Conservation (phyloP, 2,888 invertebrate genomes). For the Drosophila austrosaltans region DNA sequence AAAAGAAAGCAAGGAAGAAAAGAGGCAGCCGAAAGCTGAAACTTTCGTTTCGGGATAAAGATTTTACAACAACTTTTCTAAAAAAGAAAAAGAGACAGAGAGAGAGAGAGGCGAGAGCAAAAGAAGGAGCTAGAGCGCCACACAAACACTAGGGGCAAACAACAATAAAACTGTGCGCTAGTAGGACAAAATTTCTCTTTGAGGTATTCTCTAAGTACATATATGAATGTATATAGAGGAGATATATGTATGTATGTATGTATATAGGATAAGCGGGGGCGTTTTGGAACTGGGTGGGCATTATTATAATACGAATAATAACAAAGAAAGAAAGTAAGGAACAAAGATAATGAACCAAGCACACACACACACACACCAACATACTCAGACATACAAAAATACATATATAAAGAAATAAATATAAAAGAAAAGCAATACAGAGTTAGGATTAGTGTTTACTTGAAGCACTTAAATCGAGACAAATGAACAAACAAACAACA, state of each 20-base stretch:
- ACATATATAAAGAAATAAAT: constrained; percentile 12
- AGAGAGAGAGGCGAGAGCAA: background rate
- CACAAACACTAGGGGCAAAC: constrained; percentile 3
- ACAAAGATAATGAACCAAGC: constrained; percentile 6
- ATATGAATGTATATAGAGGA: background rate
- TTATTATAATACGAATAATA: constrained; percentile 8
- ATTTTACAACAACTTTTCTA: constrained; percentile 14
- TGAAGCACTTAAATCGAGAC: constrained; percentile 26
- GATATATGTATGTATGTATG: background rate
- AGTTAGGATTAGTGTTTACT: constrained; percentile 27
- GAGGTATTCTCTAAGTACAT: constrained; percentile 14
- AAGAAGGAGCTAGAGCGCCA: constrained; percentile 18
- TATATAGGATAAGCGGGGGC: background rate
- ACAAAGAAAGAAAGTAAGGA: constrained; percentile 4
- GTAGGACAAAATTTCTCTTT: constrained; percentile 4
- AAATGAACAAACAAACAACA: constrained; percentile 33
- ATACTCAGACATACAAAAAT: background rate
- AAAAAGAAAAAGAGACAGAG: background rate
- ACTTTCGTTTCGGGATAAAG: constrained; percentile 13
- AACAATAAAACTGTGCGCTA: constrained; percentile 19
- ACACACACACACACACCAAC: background rate
- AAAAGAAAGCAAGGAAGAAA: background rate
- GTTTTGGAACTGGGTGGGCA: background rate
- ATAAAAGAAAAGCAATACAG: background rate
- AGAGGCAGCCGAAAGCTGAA: constrained; percentile 10